Percentiles rank a stretch among this genome's conserved stretches.
These are phyloP conservation scores for Eulacestoma nigropectus DNA, from an alignment of 2,113 vertebrate species.

Conservation along the genomic window DNA sequence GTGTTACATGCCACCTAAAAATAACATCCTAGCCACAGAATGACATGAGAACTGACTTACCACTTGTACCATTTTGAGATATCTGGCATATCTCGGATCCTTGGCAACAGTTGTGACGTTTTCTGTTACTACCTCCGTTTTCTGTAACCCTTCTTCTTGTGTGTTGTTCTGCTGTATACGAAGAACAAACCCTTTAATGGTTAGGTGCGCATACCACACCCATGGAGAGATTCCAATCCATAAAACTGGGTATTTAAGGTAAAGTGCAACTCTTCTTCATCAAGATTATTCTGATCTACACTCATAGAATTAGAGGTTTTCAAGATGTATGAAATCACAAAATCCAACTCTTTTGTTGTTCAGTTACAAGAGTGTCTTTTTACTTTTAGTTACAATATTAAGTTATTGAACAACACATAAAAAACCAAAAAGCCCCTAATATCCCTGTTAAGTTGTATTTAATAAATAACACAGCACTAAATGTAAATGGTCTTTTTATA, in stretches of 20 bases:
- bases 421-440: not conserved
- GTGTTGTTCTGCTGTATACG: conserved; percentile 46
- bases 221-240: not conserved
- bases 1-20: not conserved
- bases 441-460: not conserved
- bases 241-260: not conserved
- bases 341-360: not conserved
- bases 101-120: conserved; percentile 88
- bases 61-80: conserved; percentile 99
- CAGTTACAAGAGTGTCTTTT: not conserved
- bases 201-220: not conserved
- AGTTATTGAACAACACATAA: not conserved
- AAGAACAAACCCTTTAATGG: conserved; percentile 39
- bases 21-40: not conserved
- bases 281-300: not conserved
- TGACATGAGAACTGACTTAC: conserved; percentile 71
- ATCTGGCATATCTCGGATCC: conserved; percentile 92
- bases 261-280: not conserved
- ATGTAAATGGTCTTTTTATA: not conserved
- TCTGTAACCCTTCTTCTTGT: conserved; percentile 67
- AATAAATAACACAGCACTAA: not conserved
- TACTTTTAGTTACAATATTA: not conserved
- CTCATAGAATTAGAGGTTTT: not conserved
- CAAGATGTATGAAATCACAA: not conserved
- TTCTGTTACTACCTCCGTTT: conserved; percentile 68